phyloP scores from a whole-genome alignment of 1,140 invertebrate species.

The Matsumurasca onukii region DNA sequence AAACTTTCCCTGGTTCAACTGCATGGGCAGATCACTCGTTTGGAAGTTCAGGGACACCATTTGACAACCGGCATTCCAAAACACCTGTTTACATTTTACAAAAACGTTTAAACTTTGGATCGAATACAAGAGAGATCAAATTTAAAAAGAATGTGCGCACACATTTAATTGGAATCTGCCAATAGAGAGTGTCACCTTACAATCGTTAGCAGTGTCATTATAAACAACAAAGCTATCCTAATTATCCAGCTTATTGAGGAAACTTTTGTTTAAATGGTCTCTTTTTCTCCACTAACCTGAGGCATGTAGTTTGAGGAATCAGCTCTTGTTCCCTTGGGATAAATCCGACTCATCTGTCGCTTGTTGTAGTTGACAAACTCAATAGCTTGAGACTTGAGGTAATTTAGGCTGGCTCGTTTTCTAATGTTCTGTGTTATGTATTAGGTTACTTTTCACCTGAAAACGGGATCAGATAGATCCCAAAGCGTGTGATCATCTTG shows the following conservation, averaged over 20 bases:
- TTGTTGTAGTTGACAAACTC: conserved; percentile 99
- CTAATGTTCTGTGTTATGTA: too few species aligned
- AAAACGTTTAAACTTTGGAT: conserved; percentile 26
- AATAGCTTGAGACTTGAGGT: conserved; percentile 92
- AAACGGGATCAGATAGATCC: too few species aligned
- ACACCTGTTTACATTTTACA: conserved; percentile 59
- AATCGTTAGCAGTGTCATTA: too few species aligned
- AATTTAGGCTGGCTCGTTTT: too few species aligned
- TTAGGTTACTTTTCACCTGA: too few species aligned
- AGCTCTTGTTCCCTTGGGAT: conserved; percentile 96
- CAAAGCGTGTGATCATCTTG: too few species aligned
- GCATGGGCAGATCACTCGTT: conserved; percentile 98
- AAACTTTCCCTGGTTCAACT: conserved; percentile 99
- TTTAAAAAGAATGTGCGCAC: too few species aligned
- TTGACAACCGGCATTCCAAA: conserved; percentile 91
- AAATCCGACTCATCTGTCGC: conserved; percentile 97
- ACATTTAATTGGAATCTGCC: too few species aligned
- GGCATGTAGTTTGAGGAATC: conserved; percentile 99
- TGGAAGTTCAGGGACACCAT: conserved; percentile 99
- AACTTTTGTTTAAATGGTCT: too few species aligned
- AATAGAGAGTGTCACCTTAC: too few species aligned
- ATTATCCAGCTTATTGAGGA: too few species aligned
- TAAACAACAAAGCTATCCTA: too few species aligned
- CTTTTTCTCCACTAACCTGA: conserved; percentile 81
- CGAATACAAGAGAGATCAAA: conserved; percentile 1